Base-by-base conservation (phyloP, 1,140 invertebrate species). In the Brachystomella parvula region DNA sequence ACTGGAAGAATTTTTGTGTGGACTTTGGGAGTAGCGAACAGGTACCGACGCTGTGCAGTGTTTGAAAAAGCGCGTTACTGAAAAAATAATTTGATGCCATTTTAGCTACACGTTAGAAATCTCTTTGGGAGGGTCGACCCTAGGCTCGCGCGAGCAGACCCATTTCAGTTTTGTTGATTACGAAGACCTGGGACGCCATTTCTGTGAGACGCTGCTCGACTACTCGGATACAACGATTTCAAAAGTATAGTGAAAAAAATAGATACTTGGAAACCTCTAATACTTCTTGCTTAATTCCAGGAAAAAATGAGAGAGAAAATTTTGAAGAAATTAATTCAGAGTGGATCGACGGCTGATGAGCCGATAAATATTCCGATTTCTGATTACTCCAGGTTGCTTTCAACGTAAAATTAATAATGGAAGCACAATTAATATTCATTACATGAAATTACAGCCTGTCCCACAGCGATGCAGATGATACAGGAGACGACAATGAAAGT, bases 91-190 rank as follows among this genome's bases (percentile, higher is more conserved):
- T 63, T 26, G 26, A 61, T 24, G 26, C 31, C 35, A 26, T 67
- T 35, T n/a, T 35, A 95, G 92, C 77, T 96, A 92, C 76, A 96
- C 93, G 1, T 86, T 96, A 83, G 94, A 96, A 79, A 90, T 92
- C 1, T 94, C 92, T 0, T 92, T 95, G 79, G 90, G 89, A 64
- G 93, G 93, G 12, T 90, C 92, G 19, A 87, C 85, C 64, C 76
- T 91, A 30, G 87, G 87, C 1, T 70, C 72, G 30, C 84, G 89
- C 76, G 84, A 84, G 67, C 87, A 87, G 0, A 92, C 88, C n/a
- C 92, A 96, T 77, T 96, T 94, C 76, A 87, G 84, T 21, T 84
- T 84, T 0, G 82, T 84, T 70, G 90, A 94, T 75, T 91, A 87
- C 76, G 87, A 90, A 75, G 82, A 85, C 67, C 85, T 95, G 75